These are phyloP conservation scores for Sebastes taczanowskii DNA, from an alignment of 2,797 vertebrate genomes.

Conservation along the genomic window DNA sequence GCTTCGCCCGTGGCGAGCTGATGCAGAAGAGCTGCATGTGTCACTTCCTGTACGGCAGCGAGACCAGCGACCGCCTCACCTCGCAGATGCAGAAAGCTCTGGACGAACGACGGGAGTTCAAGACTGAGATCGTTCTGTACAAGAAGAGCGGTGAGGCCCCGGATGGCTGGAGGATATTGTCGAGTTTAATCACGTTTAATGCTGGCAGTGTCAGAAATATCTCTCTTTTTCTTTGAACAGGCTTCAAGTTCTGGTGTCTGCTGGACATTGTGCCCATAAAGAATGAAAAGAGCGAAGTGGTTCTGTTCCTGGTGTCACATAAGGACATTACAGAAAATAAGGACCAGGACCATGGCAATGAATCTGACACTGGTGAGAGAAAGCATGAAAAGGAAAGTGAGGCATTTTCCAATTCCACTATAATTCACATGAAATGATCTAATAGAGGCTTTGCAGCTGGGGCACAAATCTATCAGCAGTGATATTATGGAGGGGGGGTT, in stretches of 20 bases:
- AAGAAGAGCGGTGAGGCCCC: conserved; percentile 79
- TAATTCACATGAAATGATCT: conserved; percentile 35
- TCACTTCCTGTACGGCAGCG: conserved; percentile 82
- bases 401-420: neutral
- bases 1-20: conserved; percentile 83
- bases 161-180: neutral
- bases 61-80: conserved; percentile 80
- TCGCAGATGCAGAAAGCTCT: conserved; percentile 82
- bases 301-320: conserved; percentile 87
- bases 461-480: neutral
- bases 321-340: conserved; percentile 88
- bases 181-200: neutral
- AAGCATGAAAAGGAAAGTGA: neutral
- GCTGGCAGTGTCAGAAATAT: neutral
- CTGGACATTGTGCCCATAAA: conserved; percentile 87
- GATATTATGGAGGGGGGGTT: neutral
- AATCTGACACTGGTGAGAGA: conserved; percentile 77
- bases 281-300: conserved; percentile 88
- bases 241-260: conserved; percentile 86
- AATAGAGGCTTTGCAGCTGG: conserved; percentile 12
- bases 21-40: conserved; percentile 86
- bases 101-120: conserved; percentile 83
- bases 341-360: conserved; percentile 71
- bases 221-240: conserved; percentile 53
- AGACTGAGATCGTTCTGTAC: conserved; percentile 84